Evolutionary conservation across 1,140 invertebrate genomes (phyloP), one percentile per base, ranked within the genome.

Genomic region (Pantala flavescens): DNA sequence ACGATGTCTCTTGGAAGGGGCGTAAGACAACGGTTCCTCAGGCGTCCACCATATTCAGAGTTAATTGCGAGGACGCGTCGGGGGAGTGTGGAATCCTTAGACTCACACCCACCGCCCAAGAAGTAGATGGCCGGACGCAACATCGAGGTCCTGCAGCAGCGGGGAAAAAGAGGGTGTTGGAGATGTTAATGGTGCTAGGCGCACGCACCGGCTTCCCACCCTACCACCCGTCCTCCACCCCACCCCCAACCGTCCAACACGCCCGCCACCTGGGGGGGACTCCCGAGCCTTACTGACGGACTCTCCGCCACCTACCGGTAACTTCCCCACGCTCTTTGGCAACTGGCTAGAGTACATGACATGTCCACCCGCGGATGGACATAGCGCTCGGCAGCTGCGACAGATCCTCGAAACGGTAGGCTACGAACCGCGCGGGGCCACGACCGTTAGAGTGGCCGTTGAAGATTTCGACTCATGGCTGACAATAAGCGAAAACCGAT

Each of bases 291-390:
- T 63, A 63, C 49, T 63, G 3, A 12, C 49, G n/a, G 49, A 63
- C 49, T 19, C 49, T 63, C 49, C 49, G 49, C 49, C 49, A 63
- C 49, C 49, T 63, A 63, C 49, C 49, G 49, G 49, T 63, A 63
- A 63, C 49, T 63, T 63, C 49, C 49, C 49, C 3, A 63, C 49
- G 49, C 49, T 19, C 49, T 63, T 63, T 16, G 49, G 49, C 49
- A 63, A 63, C n/a, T 16, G 49, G n/a, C 28, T 16, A 21, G 12
- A 63, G 12, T 63, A 63, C 49, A 21, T 63, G 49, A 36, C 28
- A 36, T 36, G 28, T 36, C 28, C 28, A 36, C 28, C 28, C 28
- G 28, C 28, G 28, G 9, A 36, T 36, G 28, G 28, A 36, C 28
- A 36, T 5, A 5, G 28, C 28, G 28, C 28, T 9, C 9, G 28